Base-by-base conservation (phyloP, 2,797 vertebrate genomes). In the Galagoides demidoff region DNA sequence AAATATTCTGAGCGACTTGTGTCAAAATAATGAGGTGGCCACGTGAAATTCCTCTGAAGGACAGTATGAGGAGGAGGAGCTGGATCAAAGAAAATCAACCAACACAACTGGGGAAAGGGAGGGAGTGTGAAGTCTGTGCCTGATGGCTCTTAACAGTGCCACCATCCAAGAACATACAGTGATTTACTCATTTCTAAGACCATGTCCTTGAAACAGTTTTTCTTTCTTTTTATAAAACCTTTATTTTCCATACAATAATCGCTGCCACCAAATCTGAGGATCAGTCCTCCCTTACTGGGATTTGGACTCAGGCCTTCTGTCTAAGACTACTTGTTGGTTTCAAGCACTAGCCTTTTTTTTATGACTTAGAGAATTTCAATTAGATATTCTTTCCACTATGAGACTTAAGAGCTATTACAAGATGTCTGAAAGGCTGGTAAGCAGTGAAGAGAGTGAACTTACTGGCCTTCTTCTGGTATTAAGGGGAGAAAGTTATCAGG, bases 361-460 rank as follows among this genome's bases (percentile, higher is more conserved):
- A 70, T 52, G 55, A 90, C 78, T 74, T 77, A 85, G 71, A 79
- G 31, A 92, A 90, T 91, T 93, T 13, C 0, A 27, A 85, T 59
- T 82, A 83, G 68, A 4, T 79, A 27, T 43, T 77, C 4, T 63
- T 89, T 70, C 43, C 29, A 37, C 14, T 6, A 61, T 27, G 73
- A 85, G 59, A n/a, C 14, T 45, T 74, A 19, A 73, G 39, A 85
- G 63, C 63, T 68, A 2, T 87, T 84, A 85, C 19, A 43, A 68
- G 27, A 68, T 63, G 22, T 73, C 7, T 68, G 43, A 96, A 92
- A 57, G 45, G 17, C 57, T 63, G 4, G 49, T 77, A 66, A 59
- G 43, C 55, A 86, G 81, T 90, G 79, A 74, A 71, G 9, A 68
- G 25, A 77, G 3, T 64, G 37, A 71, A 66, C 20, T 66, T 76